phyloP scores from a whole-genome alignment of 2,113 vertebrate genomes.

The Columba janthina region DNA sequence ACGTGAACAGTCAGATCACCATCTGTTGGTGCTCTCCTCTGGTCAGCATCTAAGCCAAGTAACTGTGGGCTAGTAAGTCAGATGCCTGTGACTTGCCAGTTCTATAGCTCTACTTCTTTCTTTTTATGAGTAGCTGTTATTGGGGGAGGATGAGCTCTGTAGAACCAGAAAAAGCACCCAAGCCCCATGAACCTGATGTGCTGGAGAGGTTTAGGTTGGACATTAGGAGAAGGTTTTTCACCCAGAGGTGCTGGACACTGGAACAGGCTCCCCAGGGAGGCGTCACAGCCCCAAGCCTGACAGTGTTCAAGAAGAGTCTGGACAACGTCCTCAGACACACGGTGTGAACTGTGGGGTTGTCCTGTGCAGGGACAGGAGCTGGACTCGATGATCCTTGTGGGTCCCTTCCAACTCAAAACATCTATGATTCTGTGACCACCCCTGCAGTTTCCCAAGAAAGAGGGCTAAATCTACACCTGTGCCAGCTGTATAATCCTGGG shows the following conservation, averaged over 20 bases:
- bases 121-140: background rate
- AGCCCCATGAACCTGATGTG: background rate
- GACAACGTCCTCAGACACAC: too few species aligned
- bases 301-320: too few species aligned
- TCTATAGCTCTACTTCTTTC: background rate
- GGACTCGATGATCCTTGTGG: too few species aligned
- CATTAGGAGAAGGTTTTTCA: too few species aligned
- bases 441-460: background rate
- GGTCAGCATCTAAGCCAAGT: background rate
- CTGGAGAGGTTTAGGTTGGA: too few species aligned
- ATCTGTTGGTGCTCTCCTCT: background rate
- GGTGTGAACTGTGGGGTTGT: too few species aligned
- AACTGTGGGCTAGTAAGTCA: background rate
- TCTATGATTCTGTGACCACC: background rate
- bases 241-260: too few species aligned
- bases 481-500: background rate
- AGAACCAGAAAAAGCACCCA: background rate
- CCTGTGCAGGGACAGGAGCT: too few species aligned
- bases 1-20: background rate
- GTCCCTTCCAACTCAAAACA: too few species aligned
- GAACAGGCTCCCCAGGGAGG: too few species aligned
- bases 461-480: accelerated
- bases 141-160: background rate
- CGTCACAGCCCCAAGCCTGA: too few species aligned
- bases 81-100: background rate